These are phyloP conservation scores for Mionectes macconnelli DNA, from an alignment of 2,113 vertebrate species.

Conservation along the genomic window DNA sequence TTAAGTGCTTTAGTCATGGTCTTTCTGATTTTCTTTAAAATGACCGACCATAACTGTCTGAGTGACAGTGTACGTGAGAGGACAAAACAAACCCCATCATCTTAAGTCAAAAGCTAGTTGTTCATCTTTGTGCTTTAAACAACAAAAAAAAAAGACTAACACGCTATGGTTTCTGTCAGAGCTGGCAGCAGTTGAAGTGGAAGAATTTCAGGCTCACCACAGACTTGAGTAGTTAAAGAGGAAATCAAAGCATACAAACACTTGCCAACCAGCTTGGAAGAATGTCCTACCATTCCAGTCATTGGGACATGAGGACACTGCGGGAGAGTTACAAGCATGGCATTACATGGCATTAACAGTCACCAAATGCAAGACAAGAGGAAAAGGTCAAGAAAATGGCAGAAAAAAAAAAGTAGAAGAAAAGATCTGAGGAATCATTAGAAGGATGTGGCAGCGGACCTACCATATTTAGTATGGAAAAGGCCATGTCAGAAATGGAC, in stretches of 20 bases:
- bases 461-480: too few species aligned
- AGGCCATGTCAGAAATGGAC: too few species aligned
- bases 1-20: not conserved
- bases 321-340: not conserved
- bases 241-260: slow-evolving; percentile 32
- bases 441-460: too few species aligned
- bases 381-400: not conserved
- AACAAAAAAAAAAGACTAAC: not conserved
- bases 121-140: not conserved
- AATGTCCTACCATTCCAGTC: slow-evolving; percentile 10
- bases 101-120: not conserved
- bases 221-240: slow-evolving; percentile 22
- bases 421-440: not conserved
- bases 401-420: not conserved
- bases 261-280: not conserved
- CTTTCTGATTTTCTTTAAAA: not conserved
- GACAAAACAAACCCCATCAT: not conserved
- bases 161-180: slow-evolving; percentile 11
- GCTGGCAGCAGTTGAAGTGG: slow-evolving; percentile 13
- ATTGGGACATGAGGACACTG: not conserved
- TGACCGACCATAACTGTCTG: not conserved
- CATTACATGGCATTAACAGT: not conserved
- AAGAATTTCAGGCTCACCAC: slow-evolving; percentile 37
- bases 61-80: not conserved
- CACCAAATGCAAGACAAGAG: not conserved